phyloP scores from a whole-genome alignment of 2,888 invertebrate species.

The Ormyrus thymus region DNA sequence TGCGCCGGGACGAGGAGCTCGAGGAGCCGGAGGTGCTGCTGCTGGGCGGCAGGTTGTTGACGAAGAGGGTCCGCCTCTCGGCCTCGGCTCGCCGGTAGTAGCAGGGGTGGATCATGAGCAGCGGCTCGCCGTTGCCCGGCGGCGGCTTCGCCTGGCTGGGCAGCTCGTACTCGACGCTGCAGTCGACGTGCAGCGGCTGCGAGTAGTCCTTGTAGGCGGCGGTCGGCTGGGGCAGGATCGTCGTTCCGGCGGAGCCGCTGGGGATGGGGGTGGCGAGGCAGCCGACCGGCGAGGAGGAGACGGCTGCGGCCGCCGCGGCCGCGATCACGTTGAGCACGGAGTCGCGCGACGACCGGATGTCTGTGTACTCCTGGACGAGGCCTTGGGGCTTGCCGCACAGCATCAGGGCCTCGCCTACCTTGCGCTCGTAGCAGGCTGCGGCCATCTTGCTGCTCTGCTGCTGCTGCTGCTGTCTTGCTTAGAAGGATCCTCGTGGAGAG shows the following conservation, averaged over 20 bases:
- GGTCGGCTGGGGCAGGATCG: conserved; percentile 57
- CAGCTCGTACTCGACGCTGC: conserved; percentile 93
- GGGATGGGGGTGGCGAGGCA: conserved; percentile 3
- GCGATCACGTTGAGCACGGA: conserved; percentile 68
- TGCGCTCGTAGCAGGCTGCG: conserved; percentile 72
- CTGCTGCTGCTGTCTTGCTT: neutral
- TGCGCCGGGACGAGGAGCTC: conserved; percentile 22
- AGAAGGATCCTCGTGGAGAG: too few relatives aligned
- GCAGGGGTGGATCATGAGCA: conserved; percentile 93
- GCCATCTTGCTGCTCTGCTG: conserved; percentile 64
- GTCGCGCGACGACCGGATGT: conserved; percentile 46
- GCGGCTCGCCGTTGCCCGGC: conserved; percentile 86
- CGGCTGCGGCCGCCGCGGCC: conserved; percentile 76
- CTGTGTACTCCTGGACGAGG: conserved; percentile 71
- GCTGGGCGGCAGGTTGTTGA: conserved; percentile 86
- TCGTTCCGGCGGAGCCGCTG: conserved; percentile 63
- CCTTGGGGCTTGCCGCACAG: conserved; percentile 64
- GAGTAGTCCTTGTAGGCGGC: conserved; percentile 83
- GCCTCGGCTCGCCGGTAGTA: conserved; percentile 92
- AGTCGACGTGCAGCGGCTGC: conserved; percentile 91
- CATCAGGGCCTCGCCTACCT: conserved; percentile 66
- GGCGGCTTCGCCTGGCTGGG: conserved; percentile 93
- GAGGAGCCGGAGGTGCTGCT: conserved; percentile 59
- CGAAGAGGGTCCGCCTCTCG: conserved; percentile 87
- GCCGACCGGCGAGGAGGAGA: conserved; percentile 73